These are phyloP conservation scores for Sebastes umbrosus DNA, from an alignment of 2,797 vertebrate genomes.

Conservation along the genomic window DNA sequence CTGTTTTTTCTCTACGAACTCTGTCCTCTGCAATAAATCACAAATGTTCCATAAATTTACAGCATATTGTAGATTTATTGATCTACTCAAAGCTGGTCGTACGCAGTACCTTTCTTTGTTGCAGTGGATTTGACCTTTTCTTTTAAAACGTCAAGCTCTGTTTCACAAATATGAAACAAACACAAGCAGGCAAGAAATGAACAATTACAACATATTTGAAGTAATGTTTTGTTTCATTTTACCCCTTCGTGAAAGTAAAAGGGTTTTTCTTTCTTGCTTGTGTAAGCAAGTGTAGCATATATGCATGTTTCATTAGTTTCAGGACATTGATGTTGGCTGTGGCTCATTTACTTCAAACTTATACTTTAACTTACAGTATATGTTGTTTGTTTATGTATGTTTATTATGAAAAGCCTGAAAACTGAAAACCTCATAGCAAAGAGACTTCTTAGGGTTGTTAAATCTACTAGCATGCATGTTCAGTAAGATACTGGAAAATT, in stretches of 20 bases:
- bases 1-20: slow-evolving; percentile 13
- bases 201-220: not conserved
- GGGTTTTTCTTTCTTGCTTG: not conserved
- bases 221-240: not conserved
- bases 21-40: slow-evolving; percentile 33
- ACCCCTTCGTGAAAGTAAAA: not conserved
- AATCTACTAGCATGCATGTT: not conserved
- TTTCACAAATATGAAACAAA: slow-evolving; percentile 12
- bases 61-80: not conserved
- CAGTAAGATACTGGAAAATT: not conserved
- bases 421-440: not conserved
- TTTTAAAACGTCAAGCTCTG: slow-evolving; percentile 32
- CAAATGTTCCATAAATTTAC: not conserved
- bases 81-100: not conserved
- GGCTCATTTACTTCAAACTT: not conserved
- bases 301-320: not conserved
- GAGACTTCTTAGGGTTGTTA: not conserved
- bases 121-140: slow-evolving; percentile 32
- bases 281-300: not conserved
- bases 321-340: not conserved
- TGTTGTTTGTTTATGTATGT: not conserved
- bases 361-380: not conserved
- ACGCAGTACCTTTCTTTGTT: slow-evolving; percentile 34
- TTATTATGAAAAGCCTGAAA: not conserved
- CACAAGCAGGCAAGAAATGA: not conserved